Percentiles rank a stretch among this genome's conserved stretches.
Evolutionary conservation across 2,888 invertebrate species (phyloP).

Genomic region (Drosophila koepferae): DNA sequence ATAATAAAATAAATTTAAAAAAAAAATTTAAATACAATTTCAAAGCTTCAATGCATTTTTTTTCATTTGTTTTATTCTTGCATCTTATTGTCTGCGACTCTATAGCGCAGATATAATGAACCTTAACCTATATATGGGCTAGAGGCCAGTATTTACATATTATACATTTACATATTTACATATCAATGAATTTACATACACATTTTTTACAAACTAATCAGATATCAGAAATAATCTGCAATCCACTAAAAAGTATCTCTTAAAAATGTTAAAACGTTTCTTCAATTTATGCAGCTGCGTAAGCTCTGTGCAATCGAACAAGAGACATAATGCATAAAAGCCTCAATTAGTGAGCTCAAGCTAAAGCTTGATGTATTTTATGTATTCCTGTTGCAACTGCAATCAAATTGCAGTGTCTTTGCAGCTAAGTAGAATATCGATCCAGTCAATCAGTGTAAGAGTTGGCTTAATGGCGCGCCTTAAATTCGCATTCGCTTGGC

Average conservation of each 20-base stretch:
- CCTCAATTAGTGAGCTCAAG: neutral
- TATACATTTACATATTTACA: too few relatives aligned
- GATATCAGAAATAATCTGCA: neutral
- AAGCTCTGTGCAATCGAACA: neutral
- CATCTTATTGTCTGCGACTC: too few relatives aligned
- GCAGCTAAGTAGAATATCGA: conserved; percentile 6
- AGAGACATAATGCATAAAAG: neutral
- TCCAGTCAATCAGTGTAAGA: conserved; percentile 10
- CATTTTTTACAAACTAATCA: neutral
- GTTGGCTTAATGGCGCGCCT: neutral
- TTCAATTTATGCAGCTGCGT: neutral
- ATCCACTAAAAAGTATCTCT: too few relatives aligned
- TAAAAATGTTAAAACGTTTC: neutral
- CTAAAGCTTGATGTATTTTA: neutral
- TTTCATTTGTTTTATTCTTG: too few relatives aligned
- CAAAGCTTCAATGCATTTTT: too few relatives aligned
- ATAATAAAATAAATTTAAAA: too few relatives aligned
- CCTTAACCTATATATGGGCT: too few relatives aligned
- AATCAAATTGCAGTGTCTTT: neutral
- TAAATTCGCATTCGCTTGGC: neutral
- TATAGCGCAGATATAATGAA: too few relatives aligned
- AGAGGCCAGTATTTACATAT: too few relatives aligned
- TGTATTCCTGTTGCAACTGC: neutral
- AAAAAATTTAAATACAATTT: too few relatives aligned
- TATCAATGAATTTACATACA: too few relatives aligned